phyloP scores from a whole-genome alignment of 2,888 invertebrate genomes.

The Spodoptera littoralis region DNA sequence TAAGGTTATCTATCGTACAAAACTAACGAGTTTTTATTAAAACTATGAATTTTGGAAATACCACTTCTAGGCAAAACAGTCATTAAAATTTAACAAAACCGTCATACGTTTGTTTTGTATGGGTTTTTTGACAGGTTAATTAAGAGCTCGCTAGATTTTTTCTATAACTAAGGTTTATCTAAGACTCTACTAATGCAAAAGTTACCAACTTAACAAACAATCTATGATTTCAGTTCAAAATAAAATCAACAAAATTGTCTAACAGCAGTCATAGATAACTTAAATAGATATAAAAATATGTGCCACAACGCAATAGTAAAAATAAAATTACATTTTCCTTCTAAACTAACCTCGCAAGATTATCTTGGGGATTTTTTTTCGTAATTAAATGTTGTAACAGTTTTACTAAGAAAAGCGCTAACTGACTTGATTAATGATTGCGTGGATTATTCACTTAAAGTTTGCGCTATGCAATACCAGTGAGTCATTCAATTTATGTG shows the following conservation, averaged over 20 bases:
- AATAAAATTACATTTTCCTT: conserved; percentile 1
- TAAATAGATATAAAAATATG: no score
- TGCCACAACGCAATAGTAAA: background rate
- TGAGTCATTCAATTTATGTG: conserved; percentile 16
- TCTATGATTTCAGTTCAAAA: background rate
- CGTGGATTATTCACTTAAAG: conserved; percentile 17
- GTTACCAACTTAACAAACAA: background rate
- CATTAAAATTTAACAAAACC: background rate
- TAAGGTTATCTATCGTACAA: conserved; percentile 13
- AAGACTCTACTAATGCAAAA: background rate
- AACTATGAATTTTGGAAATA: conserved; percentile 3
- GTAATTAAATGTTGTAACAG: conserved; percentile 22
- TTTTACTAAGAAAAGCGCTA: conserved; percentile 17
- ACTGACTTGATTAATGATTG: conserved; percentile 17
- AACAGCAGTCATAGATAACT: no score
- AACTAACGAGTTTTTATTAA: background rate
- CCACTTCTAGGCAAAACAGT: background rate
- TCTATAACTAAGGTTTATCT: background rate
- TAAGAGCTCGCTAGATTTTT: conserved; percentile 13
- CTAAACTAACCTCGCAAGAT: conserved; percentile 1
- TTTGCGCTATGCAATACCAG: conserved; percentile 29
- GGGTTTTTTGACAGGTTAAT: background rate
- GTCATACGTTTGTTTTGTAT: background rate
- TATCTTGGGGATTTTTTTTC: background rate
- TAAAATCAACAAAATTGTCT: background rate